Evolutionary conservation across 2,113 vertebrate genomes (phyloP), one percentile per base, ranked within the genome.

Genomic region (Rhinichthys klamathensis): DNA sequence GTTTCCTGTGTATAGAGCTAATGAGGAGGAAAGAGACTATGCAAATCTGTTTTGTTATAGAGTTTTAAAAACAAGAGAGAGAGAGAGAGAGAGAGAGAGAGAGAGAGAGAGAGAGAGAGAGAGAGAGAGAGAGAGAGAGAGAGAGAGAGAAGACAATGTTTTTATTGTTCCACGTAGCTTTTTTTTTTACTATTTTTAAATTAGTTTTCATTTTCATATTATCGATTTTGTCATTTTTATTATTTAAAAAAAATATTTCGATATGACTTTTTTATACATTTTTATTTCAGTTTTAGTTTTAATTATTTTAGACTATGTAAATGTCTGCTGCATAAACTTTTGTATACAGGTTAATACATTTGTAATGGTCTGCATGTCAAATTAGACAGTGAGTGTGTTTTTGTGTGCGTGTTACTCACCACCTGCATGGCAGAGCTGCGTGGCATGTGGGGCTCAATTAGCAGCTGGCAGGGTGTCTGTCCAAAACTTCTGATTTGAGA

Each of bases 401-500:
- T 30, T n/a, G 38, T 58, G 63, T 58, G 30, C 9, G n/a, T 61
- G 38, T 65, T 30, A 97, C 98, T 97, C 93, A 99, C 98, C 96
- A 97, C 96, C 91, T 99, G 98, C 98, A 99, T 99, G 90, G 98
- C 97, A 38, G 98, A 99, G 86, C 98, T 98, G 93, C 98, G 90
- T 18, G 98, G 97, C 87, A 97, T 96, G 93, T 99, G 98, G 46
- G 98, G 98, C 86, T 99, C 98, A 83, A 98, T 97, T 82, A 99
- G 96, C 80, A 99, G 93, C 91, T 99, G 98, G 87, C 96, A 97
- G 86, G 98, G 97, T 23, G 97, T 99, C 94, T 99, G 98, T 92
- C 98, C 98, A 92, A 99, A 99, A 91, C 98, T 98, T 90, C 97
- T 95, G 88, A 99, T 98, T 92, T 99, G 98, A 94, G 97, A 96